Base-by-base conservation (phyloP, 2,888 invertebrate species). In the Arrhopalites spinosus region DNA sequence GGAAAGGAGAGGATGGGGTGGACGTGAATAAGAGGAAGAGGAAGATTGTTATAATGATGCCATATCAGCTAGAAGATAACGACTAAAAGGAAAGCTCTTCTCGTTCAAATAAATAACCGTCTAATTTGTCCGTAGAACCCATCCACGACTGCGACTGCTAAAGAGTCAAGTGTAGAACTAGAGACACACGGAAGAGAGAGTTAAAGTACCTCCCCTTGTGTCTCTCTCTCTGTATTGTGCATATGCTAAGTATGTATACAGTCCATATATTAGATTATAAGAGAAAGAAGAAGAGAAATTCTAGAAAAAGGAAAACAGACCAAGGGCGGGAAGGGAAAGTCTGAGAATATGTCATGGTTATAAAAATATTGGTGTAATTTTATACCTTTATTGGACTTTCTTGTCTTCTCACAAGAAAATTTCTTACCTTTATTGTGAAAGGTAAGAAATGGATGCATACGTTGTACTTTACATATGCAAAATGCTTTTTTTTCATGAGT, bases 341-440 rank as follows among this genome's bases (percentile, higher is more conserved):
- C 1, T 56, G 66, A 29, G 64, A 53, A 66, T 56, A 70, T 53
- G 66, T 75, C 71, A 75, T 75, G 43, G 66, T 67, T 72, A 72
- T 59, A 72, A 59, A 75, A 59, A 75, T 75, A 75, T 75, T 72
- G 75, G 66, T 75, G 75, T 66, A 71, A 75, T 75, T 75, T 75
- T 75, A 75, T 72, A 75, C 67, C 66, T 75, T 71, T 72, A 72
- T 75, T 75, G 75, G 71, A 75, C 56, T 68, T 75, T 53, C 43
- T 45, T 69, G 43, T 56, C 23, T 47, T 59, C 8, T 20, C n/a
- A n/a, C 2, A 23, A 53, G n/a, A 20, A n/a, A 36, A 36, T 36
- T 3, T 36, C 11, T 11, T 36, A 3, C 36, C n/a, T n/a, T 45
- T 13, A 47, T 13, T 47, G 1, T 47, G 1, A n/a, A 47, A n/a